A percentile compares a stretch with the other conserved stretches of the same genome.
These are phyloP conservation scores for Bryconaethiops microstoma DNA, from an alignment of 2,797 vertebrate genomes.

Conservation along the genomic window DNA sequence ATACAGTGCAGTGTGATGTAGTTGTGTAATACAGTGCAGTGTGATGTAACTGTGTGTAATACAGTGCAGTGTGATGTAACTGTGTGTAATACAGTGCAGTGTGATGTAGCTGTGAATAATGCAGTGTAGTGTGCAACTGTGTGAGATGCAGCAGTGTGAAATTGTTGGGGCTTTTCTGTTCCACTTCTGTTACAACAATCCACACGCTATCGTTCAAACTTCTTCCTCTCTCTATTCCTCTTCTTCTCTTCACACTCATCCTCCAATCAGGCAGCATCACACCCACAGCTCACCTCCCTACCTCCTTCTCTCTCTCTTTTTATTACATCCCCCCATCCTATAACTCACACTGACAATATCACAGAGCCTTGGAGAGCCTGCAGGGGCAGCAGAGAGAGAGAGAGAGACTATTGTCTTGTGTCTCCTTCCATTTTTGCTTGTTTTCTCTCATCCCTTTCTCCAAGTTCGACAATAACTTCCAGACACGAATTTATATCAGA, in stretches of 20 bases:
- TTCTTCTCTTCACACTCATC: constrained; percentile 49
- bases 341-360: constrained; percentile 68
- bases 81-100: not conserved
- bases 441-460: not conserved
- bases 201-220: constrained; percentile 7
- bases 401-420: not conserved
- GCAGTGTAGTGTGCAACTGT: not conserved
- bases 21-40: no score
- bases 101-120: not conserved
- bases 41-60: no score
- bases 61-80: no score
- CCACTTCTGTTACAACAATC: not conserved
- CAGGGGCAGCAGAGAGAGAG: not conserved
- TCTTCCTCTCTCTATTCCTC: constrained; percentile 34
- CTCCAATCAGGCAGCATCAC: constrained; percentile 64
- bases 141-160: constrained; percentile 29
- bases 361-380: constrained; percentile 51
- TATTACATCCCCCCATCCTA: constrained; percentile 53
- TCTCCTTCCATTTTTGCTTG: not conserved
- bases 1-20: not conserved
- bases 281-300: constrained; percentile 63
- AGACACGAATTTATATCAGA: not conserved
- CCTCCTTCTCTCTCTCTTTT: constrained; percentile 51
- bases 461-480: not conserved
- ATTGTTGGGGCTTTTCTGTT: constrained; percentile 25